Percentiles rank a stretch among this genome's conserved stretches.
Conservation (phyloP, 2,113 vertebrate species). For the Chiloscyllium plagiosum region DNA sequence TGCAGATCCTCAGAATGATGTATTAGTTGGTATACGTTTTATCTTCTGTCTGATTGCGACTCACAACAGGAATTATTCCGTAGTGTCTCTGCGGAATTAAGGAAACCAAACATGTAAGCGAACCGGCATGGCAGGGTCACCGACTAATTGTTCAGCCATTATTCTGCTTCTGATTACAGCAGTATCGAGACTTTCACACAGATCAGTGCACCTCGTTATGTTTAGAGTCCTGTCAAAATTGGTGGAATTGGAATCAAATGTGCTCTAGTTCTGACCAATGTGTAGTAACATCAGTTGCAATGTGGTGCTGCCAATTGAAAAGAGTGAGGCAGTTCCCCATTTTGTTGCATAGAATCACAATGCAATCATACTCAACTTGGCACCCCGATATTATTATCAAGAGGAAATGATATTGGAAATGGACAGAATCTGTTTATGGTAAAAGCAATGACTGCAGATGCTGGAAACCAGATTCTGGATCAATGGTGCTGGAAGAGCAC, state of each 20-base stretch:
- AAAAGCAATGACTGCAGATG: too few relatives aligned
- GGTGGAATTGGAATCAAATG: constrained; percentile 13
- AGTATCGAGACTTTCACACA: background rate
- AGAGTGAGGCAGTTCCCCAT: background rate
- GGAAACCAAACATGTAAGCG: background rate
- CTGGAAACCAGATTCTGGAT: too few relatives aligned
- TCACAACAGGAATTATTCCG: background rate
- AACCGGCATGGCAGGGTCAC: background rate
- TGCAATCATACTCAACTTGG: background rate
- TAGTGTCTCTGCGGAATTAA: too few relatives aligned
- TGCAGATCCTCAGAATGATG: background rate
- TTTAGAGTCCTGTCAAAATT: constrained; percentile 9
- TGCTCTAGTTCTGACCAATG: background rate
- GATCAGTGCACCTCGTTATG: constrained; percentile 17
- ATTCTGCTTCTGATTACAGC: constrained; percentile 13
- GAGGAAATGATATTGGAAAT: too few relatives aligned
- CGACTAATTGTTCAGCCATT: background rate
- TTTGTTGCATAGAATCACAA: background rate
- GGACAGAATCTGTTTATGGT: too few relatives aligned
- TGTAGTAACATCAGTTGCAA: background rate
- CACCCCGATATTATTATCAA: background rate
- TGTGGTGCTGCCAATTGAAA: background rate
- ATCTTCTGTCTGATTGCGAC: constrained; percentile 8
- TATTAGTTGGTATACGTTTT: background rate
- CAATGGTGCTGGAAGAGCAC: too few relatives aligned